Evolutionary conservation across 1,140 invertebrate genomes (phyloP).

Genomic region (Pseudoatta argentina): DNA sequence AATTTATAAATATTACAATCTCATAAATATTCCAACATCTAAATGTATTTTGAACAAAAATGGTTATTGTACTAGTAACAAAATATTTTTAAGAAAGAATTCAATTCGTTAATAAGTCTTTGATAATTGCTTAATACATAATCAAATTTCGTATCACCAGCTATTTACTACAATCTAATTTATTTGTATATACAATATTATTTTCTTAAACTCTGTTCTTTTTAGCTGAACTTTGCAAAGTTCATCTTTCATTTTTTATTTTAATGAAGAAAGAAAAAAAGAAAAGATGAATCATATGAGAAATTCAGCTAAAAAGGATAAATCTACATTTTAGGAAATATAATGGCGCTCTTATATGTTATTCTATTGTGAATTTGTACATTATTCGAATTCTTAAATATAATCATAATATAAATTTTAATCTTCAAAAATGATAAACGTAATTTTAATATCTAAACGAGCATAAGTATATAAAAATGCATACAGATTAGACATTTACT

Average conservation of each 20-base stretch:
- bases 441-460: slow-evolving; percentile 12
- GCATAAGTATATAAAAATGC: slow-evolving; percentile 15
- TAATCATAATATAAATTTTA: background rate
- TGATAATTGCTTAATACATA: background rate
- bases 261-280: no score
- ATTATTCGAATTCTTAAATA: background rate
- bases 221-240: no score
- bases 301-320: no score
- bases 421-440: background rate
- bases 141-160: background rate
- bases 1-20: slow-evolving; percentile 15
- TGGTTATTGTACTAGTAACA: background rate
- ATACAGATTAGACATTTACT: background rate
- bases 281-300: no score
- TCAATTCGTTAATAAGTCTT: background rate
- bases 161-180: background rate
- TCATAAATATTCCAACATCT: slow-evolving; percentile 23
- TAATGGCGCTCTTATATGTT: background rate
- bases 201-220: background rate
- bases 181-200: slow-evolving; percentile 42
- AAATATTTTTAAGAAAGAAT: slow-evolving; percentile 1
- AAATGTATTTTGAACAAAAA: slow-evolving; percentile 30
- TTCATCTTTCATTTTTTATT: no score
- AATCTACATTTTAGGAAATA: background rate
- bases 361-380: slow-evolving; percentile 20